A percentile compares a stretch with the other conserved stretches of the same genome.
Conservation (phyloP, 2,797 vertebrate species). For the Hozukius guyotensis region DNA sequence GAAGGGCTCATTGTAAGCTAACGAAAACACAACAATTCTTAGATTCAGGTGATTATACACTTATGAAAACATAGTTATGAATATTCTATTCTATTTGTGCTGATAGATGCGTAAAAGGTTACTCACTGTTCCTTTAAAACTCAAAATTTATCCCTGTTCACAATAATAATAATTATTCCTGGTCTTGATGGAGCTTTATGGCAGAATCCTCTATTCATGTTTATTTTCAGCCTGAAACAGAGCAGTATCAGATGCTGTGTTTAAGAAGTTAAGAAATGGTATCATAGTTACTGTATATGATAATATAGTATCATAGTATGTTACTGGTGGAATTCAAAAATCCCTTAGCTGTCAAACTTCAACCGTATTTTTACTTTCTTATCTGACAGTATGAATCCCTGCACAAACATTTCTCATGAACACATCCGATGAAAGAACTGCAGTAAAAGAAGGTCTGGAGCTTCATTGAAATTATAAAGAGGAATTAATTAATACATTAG, state of each 20-base stretch:
- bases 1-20: too few relatives aligned
- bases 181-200: neutral
- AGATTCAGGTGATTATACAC: too few relatives aligned
- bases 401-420: neutral
- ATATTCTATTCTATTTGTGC: too few relatives aligned
- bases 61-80: too few relatives aligned
- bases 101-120: too few relatives aligned
- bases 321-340: neutral
- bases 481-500: neutral
- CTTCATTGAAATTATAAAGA: neutral
- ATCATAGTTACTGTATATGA: too few relatives aligned
- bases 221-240: neutral
- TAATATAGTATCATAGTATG: neutral
- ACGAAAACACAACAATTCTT: too few relatives aligned
- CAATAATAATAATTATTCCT: neutral
- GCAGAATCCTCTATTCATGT: neutral
- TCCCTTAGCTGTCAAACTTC: neutral
- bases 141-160: neutral
- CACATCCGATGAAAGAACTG: neutral
- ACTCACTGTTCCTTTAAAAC: too few relatives aligned
- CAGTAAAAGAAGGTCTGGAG: neutral
- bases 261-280: neutral
- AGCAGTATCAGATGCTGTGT: neutral
- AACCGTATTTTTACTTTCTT: neutral
- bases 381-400: neutral